Percentiles rank a stretch among this genome's conserved stretches.
phyloP scores from a whole-genome alignment of 2,113 vertebrate species.

The Pithys albifrons region DNA sequence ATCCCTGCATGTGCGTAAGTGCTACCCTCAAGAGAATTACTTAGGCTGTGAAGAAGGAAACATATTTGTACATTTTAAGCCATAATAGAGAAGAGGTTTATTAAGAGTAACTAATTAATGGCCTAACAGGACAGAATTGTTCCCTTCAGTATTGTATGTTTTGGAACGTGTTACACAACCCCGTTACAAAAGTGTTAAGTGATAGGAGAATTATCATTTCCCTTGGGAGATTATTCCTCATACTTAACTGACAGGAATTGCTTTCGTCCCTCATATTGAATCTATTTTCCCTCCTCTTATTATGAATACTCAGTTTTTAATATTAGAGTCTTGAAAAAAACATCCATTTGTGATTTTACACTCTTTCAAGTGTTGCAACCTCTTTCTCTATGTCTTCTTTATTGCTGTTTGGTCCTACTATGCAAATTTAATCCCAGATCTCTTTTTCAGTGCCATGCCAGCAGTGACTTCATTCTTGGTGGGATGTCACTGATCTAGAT shows the following conservation, averaged over 20 bases:
- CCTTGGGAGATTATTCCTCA: background rate
- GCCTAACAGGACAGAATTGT: background rate
- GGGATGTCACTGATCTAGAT: background rate
- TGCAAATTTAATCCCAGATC: background rate
- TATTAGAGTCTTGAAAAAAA: background rate
- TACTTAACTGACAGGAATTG: background rate
- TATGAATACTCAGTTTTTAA: background rate
- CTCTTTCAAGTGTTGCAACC: background rate
- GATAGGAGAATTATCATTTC: background rate
- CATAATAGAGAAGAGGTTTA: background rate
- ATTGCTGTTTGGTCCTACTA: background rate
- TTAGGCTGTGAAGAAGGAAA: background rate
- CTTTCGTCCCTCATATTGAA: background rate
- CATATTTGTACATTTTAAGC: background rate
- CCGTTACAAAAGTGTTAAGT: background rate
- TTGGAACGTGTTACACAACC: background rate
- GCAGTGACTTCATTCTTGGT: background rate
- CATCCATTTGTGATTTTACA: background rate
- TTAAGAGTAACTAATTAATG: background rate
- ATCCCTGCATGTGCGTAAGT: background rate
- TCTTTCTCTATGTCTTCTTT: background rate
- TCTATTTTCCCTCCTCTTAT: background rate
- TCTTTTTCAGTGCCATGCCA: fast-evolving
- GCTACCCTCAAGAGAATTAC: background rate
- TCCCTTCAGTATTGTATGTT: background rate